Evolutionary conservation across 2,797 vertebrate genomes (phyloP), one percentile per base, ranked within the genome.

Genomic region (Varecia variegata): DNA sequence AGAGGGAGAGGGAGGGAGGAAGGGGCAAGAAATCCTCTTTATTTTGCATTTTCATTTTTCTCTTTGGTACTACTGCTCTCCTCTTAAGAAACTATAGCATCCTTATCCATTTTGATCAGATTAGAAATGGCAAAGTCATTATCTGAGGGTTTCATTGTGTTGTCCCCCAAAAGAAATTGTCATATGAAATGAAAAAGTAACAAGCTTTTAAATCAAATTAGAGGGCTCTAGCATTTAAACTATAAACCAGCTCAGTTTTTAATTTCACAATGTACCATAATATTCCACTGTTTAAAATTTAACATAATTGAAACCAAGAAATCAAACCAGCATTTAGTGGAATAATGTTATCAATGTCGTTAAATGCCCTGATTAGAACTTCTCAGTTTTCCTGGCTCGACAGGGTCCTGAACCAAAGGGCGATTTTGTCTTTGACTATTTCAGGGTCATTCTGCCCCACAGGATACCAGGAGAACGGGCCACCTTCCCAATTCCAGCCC

Each of bases 21-120:
- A 62, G 40, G 23, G 60, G 58, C 43, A 67, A 85, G 97, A 92
- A 93, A 65, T 10, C 32, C 25, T 62, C 87, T 54, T 71, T 58
- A 30, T 67, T 94, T 94, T 79, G 88, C 77, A 94, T 96, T 95
- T 92, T 96, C 73, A 94, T 97, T 96, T 93, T 90, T 12, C 88
- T 13, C 77, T 96, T 93, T 74, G 89, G 83, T 52, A 88, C 90
- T 73, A 38, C 93, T 52, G 20, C 86, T 52, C 85, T 56, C 71
- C 3, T 83, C 70, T 90, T 40, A 71, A 95, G 97, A 96, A 96
- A 90, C 12, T 27, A 47, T 3, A 82, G 88, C n/a, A 21, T 79
- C 38, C 81, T 95, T 81, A 97, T 73, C 89, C 30, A 56, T 79
- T 17, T 23, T 77, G 94, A 65, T 52, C 60, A 30, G 0, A 14